Percentiles rank a stretch among this genome's conserved stretches.
These are phyloP conservation scores for Ashinkailepas kermadecensis DNA, from an alignment of 2,888 invertebrate genomes.

Conservation along the genomic window DNA sequence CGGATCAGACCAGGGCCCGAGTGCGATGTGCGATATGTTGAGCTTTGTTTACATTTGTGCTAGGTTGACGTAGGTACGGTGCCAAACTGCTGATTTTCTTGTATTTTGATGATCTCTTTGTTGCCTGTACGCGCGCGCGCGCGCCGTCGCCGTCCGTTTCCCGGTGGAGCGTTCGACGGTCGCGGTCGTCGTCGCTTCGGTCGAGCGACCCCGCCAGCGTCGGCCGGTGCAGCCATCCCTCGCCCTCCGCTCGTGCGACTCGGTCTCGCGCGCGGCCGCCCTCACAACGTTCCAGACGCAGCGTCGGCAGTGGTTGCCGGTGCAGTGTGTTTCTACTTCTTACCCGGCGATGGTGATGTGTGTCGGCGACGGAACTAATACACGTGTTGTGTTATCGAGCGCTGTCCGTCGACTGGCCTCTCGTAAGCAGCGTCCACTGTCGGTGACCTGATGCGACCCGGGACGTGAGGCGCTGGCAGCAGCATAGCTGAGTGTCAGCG, in stretches of 20 bases:
- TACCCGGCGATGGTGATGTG: neutral
- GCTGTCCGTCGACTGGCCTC: no score
- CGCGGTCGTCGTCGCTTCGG: neutral
- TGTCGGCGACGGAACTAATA: neutral
- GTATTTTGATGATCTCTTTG: slow-evolving; percentile 13
- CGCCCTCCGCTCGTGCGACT: no score
- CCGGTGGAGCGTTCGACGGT: neutral
- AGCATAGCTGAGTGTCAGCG: no score
- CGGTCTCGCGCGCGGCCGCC: neutral
- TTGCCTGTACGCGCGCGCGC: neutral
- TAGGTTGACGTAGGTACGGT: slow-evolving; percentile 5
- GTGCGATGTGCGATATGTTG: neutral
- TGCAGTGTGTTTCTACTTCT: slow-evolving; percentile 1
- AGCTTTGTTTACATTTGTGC: slow-evolving; percentile 15
- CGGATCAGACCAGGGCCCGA: neutral
- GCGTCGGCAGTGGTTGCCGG: neutral
- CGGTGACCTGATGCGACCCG: no score
- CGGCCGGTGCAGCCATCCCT: no score
- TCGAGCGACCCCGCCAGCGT: no score
- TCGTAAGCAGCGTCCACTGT: no score
- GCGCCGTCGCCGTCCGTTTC: neutral
- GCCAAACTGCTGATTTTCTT: slow-evolving; percentile 4
- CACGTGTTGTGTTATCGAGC: neutral
- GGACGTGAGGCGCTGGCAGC: no score
- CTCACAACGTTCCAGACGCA: neutral